Conservation (phyloP, 2,113 vertebrate species). For the Regulus satrapa region DNA sequence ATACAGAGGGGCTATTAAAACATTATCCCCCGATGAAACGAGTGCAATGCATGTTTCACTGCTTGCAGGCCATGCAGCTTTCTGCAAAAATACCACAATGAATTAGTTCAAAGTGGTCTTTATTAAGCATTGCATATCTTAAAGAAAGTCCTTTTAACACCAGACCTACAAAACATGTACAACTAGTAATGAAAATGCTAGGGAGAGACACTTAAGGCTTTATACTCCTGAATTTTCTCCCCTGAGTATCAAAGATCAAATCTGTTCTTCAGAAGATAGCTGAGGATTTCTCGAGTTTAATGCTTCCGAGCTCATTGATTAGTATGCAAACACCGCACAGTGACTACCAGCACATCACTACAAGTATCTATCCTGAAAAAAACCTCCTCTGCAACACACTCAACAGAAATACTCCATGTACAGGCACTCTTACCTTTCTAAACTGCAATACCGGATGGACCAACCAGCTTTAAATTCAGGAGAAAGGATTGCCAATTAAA, state of each 20-base stretch:
- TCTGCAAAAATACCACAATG: neutral
- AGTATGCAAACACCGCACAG: slow-evolving; percentile 16
- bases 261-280: neutral
- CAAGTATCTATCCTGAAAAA: neutral
- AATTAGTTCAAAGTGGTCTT: neutral
- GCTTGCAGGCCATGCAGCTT: neutral
- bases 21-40: fast-evolving
- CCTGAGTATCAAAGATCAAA: slow-evolving; percentile 22
- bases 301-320: slow-evolving; percentile 10
- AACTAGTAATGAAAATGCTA: neutral
- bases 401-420: neutral
- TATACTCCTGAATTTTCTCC: neutral
- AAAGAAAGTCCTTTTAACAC: neutral
- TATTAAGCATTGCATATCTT: neutral
- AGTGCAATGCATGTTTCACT: neutral
- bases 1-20: neutral
- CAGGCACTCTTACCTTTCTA: neutral
- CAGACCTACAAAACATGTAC: neutral
- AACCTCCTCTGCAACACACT: neutral
- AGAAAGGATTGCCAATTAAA: neutral
- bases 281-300: neutral
- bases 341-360: neutral
- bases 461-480: neutral
- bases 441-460: neutral
- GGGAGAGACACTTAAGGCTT: neutral